phyloP scores from a whole-genome alignment of 1,140 invertebrate species.

The Heliconius melpomene region DNA sequence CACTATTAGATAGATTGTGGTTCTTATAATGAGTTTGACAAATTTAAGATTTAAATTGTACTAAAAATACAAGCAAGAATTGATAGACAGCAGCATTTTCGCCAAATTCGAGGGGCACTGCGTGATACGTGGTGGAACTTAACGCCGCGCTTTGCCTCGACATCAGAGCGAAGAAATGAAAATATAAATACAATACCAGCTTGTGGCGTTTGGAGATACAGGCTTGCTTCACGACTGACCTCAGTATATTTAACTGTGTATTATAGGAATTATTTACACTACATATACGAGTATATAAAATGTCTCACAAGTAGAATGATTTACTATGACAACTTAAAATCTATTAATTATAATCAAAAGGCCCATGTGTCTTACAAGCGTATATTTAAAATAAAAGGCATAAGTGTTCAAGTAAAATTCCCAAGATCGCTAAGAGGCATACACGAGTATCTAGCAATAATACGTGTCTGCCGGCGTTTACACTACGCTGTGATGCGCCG shows the following conservation, averaged over 20 bases:
- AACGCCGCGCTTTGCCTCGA: too few relatives aligned
- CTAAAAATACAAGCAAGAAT: too few relatives aligned
- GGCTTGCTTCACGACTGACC: too few relatives aligned
- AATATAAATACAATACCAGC: too few relatives aligned
- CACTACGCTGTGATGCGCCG: constrained; percentile 32
- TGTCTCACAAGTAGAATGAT: background rate
- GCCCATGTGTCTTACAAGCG: background rate
- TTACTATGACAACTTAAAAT: background rate
- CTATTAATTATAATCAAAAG: constrained; percentile 7
- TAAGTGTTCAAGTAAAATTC: constrained; percentile 19
- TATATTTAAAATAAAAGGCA: constrained; percentile 24
- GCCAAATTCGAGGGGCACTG: too few relatives aligned
- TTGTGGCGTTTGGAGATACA: too few relatives aligned
- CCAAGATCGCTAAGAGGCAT: constrained; percentile 36
- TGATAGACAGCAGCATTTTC: too few relatives aligned
- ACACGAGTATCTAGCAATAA: constrained; percentile 32
- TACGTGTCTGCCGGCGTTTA: constrained; percentile 37
- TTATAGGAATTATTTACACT: background rate
- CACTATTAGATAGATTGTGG: background rate
- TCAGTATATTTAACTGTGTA: background rate
- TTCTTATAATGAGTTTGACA: background rate
- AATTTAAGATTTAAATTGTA: background rate
- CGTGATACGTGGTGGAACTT: too few relatives aligned
- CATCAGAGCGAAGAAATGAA: too few relatives aligned
- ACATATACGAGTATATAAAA: background rate